These are phyloP conservation scores for Pungitius pungitius DNA, from an alignment of 2,113 vertebrate genomes.

Conservation along the genomic window DNA sequence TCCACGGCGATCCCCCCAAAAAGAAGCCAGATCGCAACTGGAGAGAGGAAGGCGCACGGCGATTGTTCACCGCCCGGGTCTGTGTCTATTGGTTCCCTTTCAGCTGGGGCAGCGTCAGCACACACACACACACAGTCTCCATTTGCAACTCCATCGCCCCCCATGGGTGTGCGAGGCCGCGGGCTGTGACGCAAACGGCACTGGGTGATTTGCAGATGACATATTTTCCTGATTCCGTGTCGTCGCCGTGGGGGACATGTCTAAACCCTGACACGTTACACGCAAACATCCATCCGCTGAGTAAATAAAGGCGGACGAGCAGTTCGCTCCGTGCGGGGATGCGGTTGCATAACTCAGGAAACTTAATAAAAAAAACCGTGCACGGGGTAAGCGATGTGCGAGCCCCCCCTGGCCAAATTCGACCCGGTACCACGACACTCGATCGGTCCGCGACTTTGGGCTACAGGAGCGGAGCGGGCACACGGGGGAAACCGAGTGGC, in stretches of 20 bases:
- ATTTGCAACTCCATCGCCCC: slow-evolving; percentile 78
- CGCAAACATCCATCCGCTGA: slow-evolving; percentile 42
- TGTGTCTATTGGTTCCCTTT: slow-evolving; percentile 66
- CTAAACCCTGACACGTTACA: slow-evolving; percentile 33
- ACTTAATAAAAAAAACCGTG: slow-evolving; percentile 74
- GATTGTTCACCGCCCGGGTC: slow-evolving; percentile 63
- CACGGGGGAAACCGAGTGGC: slow-evolving; percentile 57
- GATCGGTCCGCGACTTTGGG: slow-evolving; percentile 55
- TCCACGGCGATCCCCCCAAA: slow-evolving; percentile 53
- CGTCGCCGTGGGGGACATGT: slow-evolving; percentile 32
- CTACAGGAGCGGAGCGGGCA: slow-evolving; percentile 53
- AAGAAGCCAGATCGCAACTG: slow-evolving; percentile 42
- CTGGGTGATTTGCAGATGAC: slow-evolving; percentile 74
- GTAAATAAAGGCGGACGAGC: slow-evolving; percentile 59
- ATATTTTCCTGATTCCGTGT: slow-evolving; percentile 58
- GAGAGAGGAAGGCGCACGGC: slow-evolving; percentile 64
- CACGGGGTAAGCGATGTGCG: slow-evolving; percentile 39
- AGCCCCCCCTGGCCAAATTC: too few relatives aligned
- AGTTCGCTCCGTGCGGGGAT: slow-evolving; percentile 62
- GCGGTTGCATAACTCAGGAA: slow-evolving; percentile 78
- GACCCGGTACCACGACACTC: slow-evolving; percentile 8
- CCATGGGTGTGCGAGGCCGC: slow-evolving; percentile 77
- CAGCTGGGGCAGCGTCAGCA: slow-evolving; percentile 75
- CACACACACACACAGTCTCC: slow-evolving; percentile 63
- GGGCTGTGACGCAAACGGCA: slow-evolving; percentile 80